These are phyloP conservation scores for Stenodera caucasica DNA, from an alignment of 2,888 invertebrate species.

Conservation along the genomic window DNA sequence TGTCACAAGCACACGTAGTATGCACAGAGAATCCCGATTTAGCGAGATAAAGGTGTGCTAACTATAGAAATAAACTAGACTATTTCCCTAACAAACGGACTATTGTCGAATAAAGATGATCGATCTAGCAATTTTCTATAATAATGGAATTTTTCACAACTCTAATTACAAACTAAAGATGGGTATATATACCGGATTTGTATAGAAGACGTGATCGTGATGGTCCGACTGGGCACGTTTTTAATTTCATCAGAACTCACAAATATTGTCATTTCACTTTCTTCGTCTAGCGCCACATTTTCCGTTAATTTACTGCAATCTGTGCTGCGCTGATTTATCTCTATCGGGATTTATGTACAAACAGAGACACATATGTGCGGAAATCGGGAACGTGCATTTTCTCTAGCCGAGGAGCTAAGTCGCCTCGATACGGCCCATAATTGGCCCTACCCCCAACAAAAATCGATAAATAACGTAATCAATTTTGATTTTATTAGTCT, in stretches of 20 bases:
- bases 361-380: constrained; percentile 23
- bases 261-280: constrained; percentile 55
- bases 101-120: constrained; percentile 32
- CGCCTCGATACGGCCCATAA: not conserved
- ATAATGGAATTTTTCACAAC: not conserved
- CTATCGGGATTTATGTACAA: constrained; percentile 55
- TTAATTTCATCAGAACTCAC: constrained; percentile 51
- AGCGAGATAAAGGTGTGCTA: constrained; percentile 49
- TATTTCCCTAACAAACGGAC: constrained; percentile 22
- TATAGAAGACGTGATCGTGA: constrained; percentile 32
- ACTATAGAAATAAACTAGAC: constrained; percentile 27
- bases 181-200: not conserved
- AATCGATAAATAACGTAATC: too few species aligned
- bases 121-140: too few species aligned
- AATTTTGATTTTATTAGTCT: too few species aligned
- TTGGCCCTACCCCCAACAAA: not conserved
- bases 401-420: not conserved
- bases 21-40: constrained; percentile 52
- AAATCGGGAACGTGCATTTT: constrained; percentile 41
- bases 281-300: constrained; percentile 50
- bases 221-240: constrained; percentile 52
- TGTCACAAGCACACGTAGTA: constrained; percentile 56
- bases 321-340: constrained; percentile 54
- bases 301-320: constrained; percentile 54
- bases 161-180: constrained; percentile 2